These are phyloP conservation scores for Ficedula albicollis DNA, from an alignment of 2,797 vertebrate species.

Conservation along the genomic window DNA sequence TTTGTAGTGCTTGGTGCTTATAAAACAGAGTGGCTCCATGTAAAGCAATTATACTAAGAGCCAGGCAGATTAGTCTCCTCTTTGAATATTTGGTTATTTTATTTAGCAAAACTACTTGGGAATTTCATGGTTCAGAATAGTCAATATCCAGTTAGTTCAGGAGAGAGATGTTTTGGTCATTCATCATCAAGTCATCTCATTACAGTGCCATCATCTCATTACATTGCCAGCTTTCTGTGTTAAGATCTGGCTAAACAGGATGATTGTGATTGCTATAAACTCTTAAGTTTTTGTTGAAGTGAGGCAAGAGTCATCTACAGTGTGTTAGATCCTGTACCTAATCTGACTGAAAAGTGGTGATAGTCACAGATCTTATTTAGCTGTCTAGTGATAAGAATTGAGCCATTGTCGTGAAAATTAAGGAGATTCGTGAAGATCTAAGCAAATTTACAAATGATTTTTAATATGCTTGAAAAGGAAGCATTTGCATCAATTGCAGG, in stretches of 20 bases:
- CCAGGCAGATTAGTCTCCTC: not conserved
- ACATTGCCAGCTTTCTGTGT: not conserved
- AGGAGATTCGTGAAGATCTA: not conserved
- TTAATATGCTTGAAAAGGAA: not conserved
- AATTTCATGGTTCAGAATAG: not conserved
- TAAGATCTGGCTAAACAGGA: not conserved
- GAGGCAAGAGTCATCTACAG: not conserved
- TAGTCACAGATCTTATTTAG: not conserved
- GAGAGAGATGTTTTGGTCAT: not conserved
- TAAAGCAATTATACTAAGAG: not conserved
- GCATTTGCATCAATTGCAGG: not conserved
- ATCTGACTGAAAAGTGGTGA: not conserved
- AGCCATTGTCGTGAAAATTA: not conserved
- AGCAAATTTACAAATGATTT: not conserved
- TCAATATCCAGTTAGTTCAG: not conserved
- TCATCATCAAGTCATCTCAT: not conserved
- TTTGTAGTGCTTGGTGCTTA: not conserved
- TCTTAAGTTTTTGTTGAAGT: not conserved
- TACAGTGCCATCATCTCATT: not conserved
- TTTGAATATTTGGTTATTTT: not conserved
- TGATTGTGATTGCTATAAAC: not conserved
- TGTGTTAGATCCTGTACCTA: not conserved
- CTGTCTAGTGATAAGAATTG: not conserved
- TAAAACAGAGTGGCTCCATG: not conserved
- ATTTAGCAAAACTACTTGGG: not conserved